Conservation (phyloP, 2,113 vertebrate species). For the Odontophorus gujanensis region DNA sequence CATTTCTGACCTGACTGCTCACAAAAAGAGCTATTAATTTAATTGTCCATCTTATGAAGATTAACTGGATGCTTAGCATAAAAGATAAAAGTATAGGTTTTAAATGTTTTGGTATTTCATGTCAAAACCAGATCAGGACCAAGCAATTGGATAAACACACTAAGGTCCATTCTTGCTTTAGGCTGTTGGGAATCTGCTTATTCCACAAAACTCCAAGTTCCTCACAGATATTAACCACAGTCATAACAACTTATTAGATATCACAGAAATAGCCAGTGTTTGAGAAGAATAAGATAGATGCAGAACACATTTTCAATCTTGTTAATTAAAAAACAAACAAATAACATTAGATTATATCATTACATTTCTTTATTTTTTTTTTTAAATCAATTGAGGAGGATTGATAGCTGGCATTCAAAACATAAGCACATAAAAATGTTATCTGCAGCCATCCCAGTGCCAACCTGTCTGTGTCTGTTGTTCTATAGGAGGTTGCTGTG, state of each 20-base stretch:
- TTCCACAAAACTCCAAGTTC: fast-evolving
- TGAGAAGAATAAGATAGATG: not conserved
- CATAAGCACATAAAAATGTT: not conserved
- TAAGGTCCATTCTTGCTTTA: not conserved
- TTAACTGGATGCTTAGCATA: not conserved
- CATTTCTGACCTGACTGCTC: not conserved
- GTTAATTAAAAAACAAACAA: not conserved
- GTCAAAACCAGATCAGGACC: not conserved
- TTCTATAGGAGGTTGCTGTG: not conserved
- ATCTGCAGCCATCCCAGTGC: not conserved
- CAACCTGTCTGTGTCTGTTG: not conserved
- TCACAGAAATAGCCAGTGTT: not conserved
- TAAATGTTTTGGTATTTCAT: not conserved
- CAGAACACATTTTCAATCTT: not conserved
- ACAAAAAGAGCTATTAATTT: not conserved
- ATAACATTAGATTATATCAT: not conserved
- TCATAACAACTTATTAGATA: not conserved
- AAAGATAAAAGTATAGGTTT: not conserved
- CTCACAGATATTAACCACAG: not conserved
- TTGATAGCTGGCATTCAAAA: not conserved
- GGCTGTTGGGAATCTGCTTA: not conserved
- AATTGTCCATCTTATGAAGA: not conserved
- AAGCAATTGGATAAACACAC: not conserved
- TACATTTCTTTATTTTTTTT: not conserved
- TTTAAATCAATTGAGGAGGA: not conserved